Evolutionary conservation across 2,888 invertebrate species (phyloP), one percentile per base, ranked within the genome.

Genomic region (Drosophila hamatofila): DNA sequence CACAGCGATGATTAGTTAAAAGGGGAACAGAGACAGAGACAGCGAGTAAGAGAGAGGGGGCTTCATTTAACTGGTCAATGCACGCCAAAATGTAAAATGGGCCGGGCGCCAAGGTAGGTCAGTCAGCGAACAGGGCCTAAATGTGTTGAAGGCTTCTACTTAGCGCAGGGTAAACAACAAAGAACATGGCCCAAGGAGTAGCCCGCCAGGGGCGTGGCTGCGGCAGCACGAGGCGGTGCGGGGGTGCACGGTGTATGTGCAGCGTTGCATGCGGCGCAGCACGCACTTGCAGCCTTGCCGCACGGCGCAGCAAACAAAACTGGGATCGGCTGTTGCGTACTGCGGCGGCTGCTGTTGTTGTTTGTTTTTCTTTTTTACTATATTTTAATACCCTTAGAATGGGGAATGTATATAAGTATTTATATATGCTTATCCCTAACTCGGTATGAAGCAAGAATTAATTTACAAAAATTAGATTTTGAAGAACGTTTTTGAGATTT

Each of bases 1-100:
- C 88, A 87, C 83, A 81, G 87, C 83, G 89, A 87, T 89, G 87
- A 84, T 84, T 84, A 84, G 83, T 87, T 69, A 67, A 41, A 41
- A 33, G 65, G 56, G 23, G 18, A 27, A 35, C 35, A 37, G 35
- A 6, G 35, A 35, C 35, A 35, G 35, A 35, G 16, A 30, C 14
- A 16, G 12, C 5, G 16, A 1, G 3, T 16, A 9, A n/a, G 16
- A 39, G 6, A n/a, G n/a, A 3, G 54, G 18, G 42, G 8, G 6
- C 1, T 9, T 11, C 14, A 51, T 25, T 52, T 67, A 46, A 68
- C 76, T 74, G 87, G 89, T 89, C 89, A 87, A 81, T 79, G 84
- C 75, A 81, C 80, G 84, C 88, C 84, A 68, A 89, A 89, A 89
- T 70, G 81, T 67, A 87, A 84, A 84, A 84, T 79, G 88, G 74